phyloP scores from a whole-genome alignment of 2,888 invertebrate genomes.

The Dorcus parallelipipedus region DNA sequence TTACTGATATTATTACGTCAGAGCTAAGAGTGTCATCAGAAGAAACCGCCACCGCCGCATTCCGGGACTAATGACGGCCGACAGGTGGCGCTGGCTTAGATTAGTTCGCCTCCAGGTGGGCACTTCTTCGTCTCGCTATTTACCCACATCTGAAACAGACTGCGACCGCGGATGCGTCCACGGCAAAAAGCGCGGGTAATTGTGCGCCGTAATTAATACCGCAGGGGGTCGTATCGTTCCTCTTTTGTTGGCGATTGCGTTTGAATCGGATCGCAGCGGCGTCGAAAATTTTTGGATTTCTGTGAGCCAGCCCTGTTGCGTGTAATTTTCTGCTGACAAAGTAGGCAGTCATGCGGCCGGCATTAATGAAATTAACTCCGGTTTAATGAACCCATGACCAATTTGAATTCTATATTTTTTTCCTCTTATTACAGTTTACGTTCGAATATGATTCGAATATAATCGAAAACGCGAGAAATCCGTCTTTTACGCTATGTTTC shows the following conservation, averaged over 20 bases:
- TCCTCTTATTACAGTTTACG: no score
- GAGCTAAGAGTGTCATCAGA: not conserved
- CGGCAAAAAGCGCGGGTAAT: not conserved
- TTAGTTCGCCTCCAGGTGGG: not conserved
- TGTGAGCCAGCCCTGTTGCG: no score
- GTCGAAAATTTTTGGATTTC: no score
- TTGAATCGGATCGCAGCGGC: not conserved
- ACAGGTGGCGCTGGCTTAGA: conserved; percentile 12
- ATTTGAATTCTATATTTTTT: no score
- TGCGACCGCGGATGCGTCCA: not conserved
- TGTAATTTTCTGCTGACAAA: no score
- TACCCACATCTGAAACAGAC: not conserved
- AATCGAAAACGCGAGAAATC: no score
- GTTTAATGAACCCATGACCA: no score
- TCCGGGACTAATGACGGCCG: conserved; percentile 12
- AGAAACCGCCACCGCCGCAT: conserved; percentile 10
- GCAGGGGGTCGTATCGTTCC: not conserved
- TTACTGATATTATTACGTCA: not conserved
- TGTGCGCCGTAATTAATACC: conserved; percentile 1
- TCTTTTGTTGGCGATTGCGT: not conserved
- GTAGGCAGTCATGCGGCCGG: no score
- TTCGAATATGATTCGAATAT: no score
- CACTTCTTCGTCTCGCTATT: not conserved
- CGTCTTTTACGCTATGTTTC: no score
- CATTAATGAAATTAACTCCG: no score